Conservation (phyloP, 2,797 vertebrate genomes). For the Scyliorhinus canicula region DNA sequence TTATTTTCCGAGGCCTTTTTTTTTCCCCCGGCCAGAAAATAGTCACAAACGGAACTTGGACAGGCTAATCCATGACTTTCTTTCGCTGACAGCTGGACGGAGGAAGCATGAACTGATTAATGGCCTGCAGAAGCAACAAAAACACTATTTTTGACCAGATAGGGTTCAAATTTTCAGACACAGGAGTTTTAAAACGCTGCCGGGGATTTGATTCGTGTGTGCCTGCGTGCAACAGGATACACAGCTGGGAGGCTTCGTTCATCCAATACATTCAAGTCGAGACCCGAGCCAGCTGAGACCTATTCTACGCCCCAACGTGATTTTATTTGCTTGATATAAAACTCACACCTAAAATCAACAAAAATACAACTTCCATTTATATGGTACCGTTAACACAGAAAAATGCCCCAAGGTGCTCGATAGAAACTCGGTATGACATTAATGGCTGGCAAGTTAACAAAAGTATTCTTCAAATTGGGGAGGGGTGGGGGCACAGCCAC, state of each 20-base stretch:
- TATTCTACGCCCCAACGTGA: background rate
- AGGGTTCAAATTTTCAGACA: background rate
- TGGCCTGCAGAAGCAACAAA: background rate
- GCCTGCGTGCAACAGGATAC: background rate
- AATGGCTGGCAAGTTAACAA: background rate
- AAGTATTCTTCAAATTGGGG: background rate
- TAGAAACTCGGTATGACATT: background rate
- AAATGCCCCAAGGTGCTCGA: background rate
- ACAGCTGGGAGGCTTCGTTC: too few relatives aligned
- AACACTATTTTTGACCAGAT: background rate
- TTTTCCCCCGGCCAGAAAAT: background rate
- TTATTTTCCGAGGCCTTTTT: background rate
- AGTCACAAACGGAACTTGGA: background rate
- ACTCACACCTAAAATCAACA: background rate
- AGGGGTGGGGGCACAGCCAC: background rate
- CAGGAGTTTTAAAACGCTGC: background rate
- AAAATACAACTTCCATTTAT: background rate
- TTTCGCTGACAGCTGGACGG: background rate
- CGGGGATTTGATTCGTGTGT: background rate
- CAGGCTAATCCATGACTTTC: background rate
- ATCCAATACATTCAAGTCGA: background rate
- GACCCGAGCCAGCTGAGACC: background rate
- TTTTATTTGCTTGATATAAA: background rate
- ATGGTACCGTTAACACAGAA: background rate
- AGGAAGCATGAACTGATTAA: background rate